A percentile compares a stretch with the other conserved stretches of the same genome.
These are phyloP conservation scores for Galemys pyrenaicus DNA, from an alignment of 2,113 vertebrate species.

Conservation along the genomic window DNA sequence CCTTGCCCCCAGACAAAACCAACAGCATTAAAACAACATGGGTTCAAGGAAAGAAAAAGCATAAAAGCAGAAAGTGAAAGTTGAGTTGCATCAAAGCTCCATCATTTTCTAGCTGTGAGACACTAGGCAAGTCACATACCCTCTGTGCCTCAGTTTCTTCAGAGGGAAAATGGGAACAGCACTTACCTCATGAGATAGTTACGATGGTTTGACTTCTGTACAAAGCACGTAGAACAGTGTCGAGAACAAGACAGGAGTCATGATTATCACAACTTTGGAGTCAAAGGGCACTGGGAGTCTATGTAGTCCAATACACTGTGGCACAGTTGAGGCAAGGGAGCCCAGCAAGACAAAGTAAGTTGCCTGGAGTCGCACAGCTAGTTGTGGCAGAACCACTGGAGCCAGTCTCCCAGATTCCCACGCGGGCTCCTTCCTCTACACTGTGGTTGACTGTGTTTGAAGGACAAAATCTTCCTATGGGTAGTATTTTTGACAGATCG, in stretches of 20 bases:
- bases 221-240: background rate
- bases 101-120: background rate
- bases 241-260: background rate
- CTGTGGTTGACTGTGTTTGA: background rate
- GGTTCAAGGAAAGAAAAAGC: background rate
- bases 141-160: conserved; percentile 8
- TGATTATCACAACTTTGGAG: background rate
- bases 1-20: background rate
- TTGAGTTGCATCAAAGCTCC: too few species aligned
- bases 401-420: background rate
- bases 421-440: background rate
- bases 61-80: background rate
- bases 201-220: background rate
- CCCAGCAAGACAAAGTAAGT: background rate
- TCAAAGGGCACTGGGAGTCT: background rate
- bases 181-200: background rate
- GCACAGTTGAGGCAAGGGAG: background rate
- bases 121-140: background rate
- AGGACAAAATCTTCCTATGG: background rate
- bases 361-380: conserved; percentile 15
- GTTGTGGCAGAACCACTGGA: background rate
- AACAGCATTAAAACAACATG: fast-evolving
- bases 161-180: background rate
- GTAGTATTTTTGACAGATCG: background rate
- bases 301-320: background rate